These are phyloP conservation scores for Drosophila setosimentum DNA, from an alignment of 2,888 invertebrate genomes.

Conservation along the genomic window DNA sequence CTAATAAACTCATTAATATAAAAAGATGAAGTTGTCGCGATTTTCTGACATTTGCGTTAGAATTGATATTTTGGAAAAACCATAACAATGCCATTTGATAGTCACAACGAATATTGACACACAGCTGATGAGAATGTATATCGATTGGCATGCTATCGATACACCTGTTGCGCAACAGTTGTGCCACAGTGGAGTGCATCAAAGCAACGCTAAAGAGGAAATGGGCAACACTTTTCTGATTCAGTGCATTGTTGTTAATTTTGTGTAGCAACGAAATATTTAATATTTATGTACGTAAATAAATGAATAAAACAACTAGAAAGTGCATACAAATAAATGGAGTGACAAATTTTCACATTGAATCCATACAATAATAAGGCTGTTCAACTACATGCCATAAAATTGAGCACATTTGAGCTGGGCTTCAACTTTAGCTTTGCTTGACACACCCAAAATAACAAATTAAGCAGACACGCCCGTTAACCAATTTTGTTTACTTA, in stretches of 20 bases:
- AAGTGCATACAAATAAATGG: not conserved
- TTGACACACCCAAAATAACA: conserved; percentile 72
- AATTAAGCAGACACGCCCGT: conserved; percentile 71
- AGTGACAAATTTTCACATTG: not conserved
- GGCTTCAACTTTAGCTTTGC: conserved; percentile 29
- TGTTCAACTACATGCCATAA: not conserved
- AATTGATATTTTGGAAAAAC: conserved; percentile 24
- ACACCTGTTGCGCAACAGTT: conserved; percentile 39
- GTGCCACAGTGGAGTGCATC: conserved; percentile 6
- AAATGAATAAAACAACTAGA: conserved; percentile 8
- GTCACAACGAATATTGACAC: conserved; percentile 25
- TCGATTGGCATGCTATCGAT: conserved; percentile 5
- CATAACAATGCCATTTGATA: conserved; percentile 39
- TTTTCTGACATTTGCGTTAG: not conserved
- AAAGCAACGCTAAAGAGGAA: conserved; percentile 26
- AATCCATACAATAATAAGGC: not conserved
- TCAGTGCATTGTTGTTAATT: conserved; percentile 60
- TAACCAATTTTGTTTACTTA: not conserved
- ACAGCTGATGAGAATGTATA: conserved; percentile 23
- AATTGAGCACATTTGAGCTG: conserved; percentile 39
- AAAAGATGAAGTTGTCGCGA: not conserved
- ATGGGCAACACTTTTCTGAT: conserved; percentile 46
- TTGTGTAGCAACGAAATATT: conserved; percentile 45
- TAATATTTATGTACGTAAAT: conserved; percentile 52
- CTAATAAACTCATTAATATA: conserved; percentile 24